Evolutionary conservation across 2,797 vertebrate species (phyloP).

Genomic region (Coccyzus lansbergi): DNA sequence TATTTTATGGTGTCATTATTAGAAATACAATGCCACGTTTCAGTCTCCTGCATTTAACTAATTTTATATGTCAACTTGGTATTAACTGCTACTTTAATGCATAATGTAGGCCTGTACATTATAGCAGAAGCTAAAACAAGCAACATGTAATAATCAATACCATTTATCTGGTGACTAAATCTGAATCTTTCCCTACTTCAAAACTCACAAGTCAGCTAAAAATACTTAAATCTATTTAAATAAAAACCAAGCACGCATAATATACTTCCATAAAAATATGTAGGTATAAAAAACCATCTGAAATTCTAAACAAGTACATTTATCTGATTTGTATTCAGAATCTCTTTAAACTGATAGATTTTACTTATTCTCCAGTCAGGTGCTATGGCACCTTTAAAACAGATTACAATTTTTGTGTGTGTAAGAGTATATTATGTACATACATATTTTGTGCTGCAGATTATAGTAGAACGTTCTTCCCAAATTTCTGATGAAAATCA

Average conservation of each 20-base stretch:
- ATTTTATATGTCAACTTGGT: not conserved
- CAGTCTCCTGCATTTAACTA: not conserved
- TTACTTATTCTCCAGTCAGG: not conserved
- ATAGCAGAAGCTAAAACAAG: not conserved
- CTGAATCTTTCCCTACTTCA: not conserved
- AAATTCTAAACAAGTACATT: not conserved
- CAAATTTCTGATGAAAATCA: not conserved
- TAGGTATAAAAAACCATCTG: not conserved
- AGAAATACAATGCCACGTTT: not conserved
- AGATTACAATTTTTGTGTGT: not conserved
- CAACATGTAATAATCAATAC: not conserved
- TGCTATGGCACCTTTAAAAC: not conserved
- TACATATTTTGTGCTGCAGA: not conserved
- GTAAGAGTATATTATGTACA: not conserved
- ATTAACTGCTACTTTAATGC: not conserved
- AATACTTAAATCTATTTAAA: not conserved
- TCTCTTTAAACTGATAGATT: not conserved
- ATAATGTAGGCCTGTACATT: not conserved
- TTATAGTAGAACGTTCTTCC: not conserved
- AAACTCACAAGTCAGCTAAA: not conserved
- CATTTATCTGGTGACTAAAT: not conserved
- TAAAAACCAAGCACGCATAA: not conserved
- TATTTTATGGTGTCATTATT: not conserved
- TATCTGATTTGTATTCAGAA: not conserved
- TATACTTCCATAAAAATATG: not conserved